Base-by-base conservation (phyloP, 23 tunicate species). In the Oikopleura albicans region DNA sequence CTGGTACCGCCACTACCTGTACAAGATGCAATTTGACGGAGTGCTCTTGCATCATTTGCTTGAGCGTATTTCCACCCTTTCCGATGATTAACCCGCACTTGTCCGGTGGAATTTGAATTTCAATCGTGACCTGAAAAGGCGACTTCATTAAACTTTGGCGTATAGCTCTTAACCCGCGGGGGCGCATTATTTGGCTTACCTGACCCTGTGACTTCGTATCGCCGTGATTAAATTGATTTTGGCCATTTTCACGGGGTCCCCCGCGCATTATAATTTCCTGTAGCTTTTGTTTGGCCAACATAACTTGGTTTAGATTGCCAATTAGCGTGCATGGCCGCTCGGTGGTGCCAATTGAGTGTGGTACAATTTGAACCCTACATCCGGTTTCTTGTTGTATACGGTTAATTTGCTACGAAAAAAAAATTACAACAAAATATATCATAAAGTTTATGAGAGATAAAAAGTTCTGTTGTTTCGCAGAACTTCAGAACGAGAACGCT, bases 51-150 rank as follows among this genome's bases (percentile, higher is more conserved):
- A 49, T 49, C 59, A 49, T 8, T 49, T 49, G 59, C 59, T 93
- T 93, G 75, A 93, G 90, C 31, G 98, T 93, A 75, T 93, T 92
- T 28, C 98, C 98, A 1, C 94, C 94, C 83, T 93, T 93, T 40
- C 98, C 98, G 56, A 93, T 93, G 75, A 93, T 93, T 40, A 93
- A 76, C 0, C 98, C 98, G 76, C 98, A 93, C 87, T 93, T 93
- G 84, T 93, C 98, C 0, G 98, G 89, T 1, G 98, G 98, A 79
- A 93, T 90, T 41, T 86, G 87, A 29, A 86, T 83, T 28, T 75
- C 87, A 8, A 84, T 86, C 57, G 76, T 84, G 0, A 83, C 84
- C 0, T 83, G 71, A 28, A 38, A 39, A 27, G 59, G 57, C 38
- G 41, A 57, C 57, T 39, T 39, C 40, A 75, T 71, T 76, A 75